Conservation (phyloP, 92 coral and sea anemone genomes). For the Siderastrea radians region DNA sequence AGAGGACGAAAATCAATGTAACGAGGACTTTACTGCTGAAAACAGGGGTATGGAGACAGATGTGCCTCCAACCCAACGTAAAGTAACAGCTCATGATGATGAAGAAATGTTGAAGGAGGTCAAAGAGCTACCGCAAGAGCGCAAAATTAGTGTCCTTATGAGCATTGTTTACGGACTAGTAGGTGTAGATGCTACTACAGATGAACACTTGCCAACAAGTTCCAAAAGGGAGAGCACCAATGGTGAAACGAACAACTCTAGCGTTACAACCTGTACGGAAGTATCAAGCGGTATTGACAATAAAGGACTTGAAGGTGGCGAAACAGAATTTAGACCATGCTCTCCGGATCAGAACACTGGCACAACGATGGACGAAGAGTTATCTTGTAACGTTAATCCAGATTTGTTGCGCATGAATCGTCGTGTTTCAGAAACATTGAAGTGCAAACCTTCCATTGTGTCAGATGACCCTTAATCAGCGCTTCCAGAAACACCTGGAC, state of each 20-base stretch:
- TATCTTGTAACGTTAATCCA: neutral
- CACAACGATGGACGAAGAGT: neutral
- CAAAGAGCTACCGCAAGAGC: neutral
- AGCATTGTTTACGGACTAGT: neutral
- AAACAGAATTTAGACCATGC: neutral
- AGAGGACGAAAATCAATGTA: neutral
- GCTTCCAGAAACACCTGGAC: neutral
- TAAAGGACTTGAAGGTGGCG: neutral
- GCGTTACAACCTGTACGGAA: neutral
- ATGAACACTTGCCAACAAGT: neutral
- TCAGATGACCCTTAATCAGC: neutral
- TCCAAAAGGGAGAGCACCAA: neutral
- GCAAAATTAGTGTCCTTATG: constrained; percentile 1
- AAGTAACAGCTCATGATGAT: neutral
- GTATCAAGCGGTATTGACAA: neutral
- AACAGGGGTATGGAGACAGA: neutral
- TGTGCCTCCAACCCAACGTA: too few relatives aligned
- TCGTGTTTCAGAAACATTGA: neutral
- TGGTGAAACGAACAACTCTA: neutral
- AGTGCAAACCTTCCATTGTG: neutral
- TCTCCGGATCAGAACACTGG: neutral
- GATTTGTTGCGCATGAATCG: neutral
- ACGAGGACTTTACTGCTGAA: too few relatives aligned
- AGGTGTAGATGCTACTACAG: neutral
- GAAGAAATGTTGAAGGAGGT: neutral